Evolutionary conservation across 2,888 invertebrate species (phyloP).

Genomic region (Mantis religiosa): DNA sequence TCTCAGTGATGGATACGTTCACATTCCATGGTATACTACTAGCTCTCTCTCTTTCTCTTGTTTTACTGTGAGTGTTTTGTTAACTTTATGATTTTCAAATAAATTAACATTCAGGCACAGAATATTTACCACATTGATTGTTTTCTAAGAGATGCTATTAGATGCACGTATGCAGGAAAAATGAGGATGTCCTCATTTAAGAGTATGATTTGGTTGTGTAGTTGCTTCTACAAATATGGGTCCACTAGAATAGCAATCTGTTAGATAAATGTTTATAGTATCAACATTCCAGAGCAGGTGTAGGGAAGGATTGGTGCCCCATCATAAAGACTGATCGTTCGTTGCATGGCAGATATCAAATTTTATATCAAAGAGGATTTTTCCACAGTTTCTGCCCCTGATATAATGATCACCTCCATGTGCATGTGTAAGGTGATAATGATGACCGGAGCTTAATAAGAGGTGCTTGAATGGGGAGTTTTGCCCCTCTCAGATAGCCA

Average conservation of each 20-base stretch:
- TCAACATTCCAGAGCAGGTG: not conserved
- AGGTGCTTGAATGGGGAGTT: not conserved
- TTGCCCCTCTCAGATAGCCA: not conserved
- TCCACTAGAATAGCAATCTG: not conserved
- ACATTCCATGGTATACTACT: not conserved
- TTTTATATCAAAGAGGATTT: not conserved
- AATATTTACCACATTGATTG: not conserved
- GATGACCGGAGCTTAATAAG: not conserved
- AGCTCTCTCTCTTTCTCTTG: not conserved
- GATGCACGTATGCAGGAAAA: not conserved
- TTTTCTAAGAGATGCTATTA: not conserved
- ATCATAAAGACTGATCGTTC: not conserved
- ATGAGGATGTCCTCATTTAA: not conserved
- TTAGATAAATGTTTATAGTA: not conserved
- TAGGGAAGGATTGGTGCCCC: not conserved
- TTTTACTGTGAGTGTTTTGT: not conserved
- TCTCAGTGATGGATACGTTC: not conserved
- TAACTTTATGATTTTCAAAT: not conserved
- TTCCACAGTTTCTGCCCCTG: not conserved
- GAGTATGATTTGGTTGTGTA: not conserved
- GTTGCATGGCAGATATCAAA: not conserved
- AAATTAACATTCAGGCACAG: not conserved
- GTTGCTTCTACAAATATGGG: not conserved
- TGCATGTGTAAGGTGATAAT: not conserved
- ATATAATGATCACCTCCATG: not conserved